phyloP scores from a whole-genome alignment of 1,140 invertebrate genomes.

The Papilio glaucus region DNA sequence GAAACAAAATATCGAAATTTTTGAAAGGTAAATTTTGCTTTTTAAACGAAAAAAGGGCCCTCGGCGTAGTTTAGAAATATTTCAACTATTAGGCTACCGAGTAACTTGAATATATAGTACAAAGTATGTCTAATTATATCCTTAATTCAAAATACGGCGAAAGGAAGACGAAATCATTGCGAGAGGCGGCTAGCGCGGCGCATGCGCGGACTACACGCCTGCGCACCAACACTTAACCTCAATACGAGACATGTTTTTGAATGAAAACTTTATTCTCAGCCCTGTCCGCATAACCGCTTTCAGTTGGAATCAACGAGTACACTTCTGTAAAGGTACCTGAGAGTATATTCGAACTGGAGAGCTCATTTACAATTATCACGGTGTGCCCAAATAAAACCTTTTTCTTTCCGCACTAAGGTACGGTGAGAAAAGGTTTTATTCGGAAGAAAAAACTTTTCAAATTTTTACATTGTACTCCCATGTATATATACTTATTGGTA shows the following conservation, averaged over 20 bases:
- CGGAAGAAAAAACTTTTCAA: constrained; percentile 4
- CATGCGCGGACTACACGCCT: constrained; percentile 68
- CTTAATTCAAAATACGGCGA: constrained; percentile 67
- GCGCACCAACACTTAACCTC: constrained; percentile 76
- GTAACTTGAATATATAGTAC: neutral
- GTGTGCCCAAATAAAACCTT: constrained; percentile 10
- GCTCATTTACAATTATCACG: constrained; percentile 32
- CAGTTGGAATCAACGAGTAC: constrained; percentile 38
- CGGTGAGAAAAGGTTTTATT: constrained; percentile 18
- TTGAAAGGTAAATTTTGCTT: too few species aligned
- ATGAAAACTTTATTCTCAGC: constrained; percentile 70
- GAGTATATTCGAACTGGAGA: constrained; percentile 36
- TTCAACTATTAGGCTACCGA: neutral
- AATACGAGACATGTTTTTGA: constrained; percentile 78
- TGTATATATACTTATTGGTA: too few species aligned
- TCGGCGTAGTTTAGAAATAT: neutral
- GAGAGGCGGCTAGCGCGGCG: constrained; percentile 46
- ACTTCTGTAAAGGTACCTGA: constrained; percentile 35
- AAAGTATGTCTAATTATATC: constrained; percentile 43
- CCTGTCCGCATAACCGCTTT: constrained; percentile 54
- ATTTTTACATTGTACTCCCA: neutral
- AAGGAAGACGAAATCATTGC: constrained; percentile 77
- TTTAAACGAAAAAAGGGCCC: neutral
- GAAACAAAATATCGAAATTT: too few species aligned
- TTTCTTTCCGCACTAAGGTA: too few species aligned